Evolutionary conservation across 2,888 invertebrate genomes (phyloP).

Genomic region (Oscheius sp.): DNA sequence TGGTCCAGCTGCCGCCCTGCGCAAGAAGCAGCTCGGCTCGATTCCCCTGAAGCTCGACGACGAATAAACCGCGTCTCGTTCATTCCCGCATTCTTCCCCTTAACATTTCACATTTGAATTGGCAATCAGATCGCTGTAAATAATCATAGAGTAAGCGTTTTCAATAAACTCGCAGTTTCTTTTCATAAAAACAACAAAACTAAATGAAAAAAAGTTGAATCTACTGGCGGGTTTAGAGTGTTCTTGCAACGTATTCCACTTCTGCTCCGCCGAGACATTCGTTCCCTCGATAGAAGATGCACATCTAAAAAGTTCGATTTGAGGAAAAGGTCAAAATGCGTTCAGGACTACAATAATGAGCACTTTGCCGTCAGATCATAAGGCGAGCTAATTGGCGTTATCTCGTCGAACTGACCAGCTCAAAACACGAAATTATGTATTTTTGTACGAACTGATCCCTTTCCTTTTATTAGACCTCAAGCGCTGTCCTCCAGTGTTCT

Average conservation of each 20-base stretch:
- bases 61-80: neutral
- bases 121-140: constrained; percentile 18
- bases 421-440: too few species aligned
- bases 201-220: neutral
- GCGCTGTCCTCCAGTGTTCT: too few species aligned
- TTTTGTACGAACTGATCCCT: too few species aligned
- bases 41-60: constrained; percentile 59
- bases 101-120: neutral
- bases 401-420: too few species aligned
- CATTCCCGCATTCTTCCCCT: neutral
- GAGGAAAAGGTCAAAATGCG: neutral
- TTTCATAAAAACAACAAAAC: neutral
- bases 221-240: neutral
- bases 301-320: constrained; percentile 81
- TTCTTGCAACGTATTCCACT: constrained; percentile 42
- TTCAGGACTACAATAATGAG: too few species aligned
- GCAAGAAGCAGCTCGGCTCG: constrained; percentile 57
- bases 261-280: constrained; percentile 69
- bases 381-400: too few species aligned
- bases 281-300: constrained; percentile 65
- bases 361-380: too few species aligned
- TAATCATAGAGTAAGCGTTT: constrained; percentile 18
- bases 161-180: constrained; percentile 11
- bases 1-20: constrained; percentile 54
- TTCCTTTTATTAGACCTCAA: too few species aligned